A percentile compares a stretch with the other conserved stretches of the same genome.
Conservation (phyloP, 2,888 invertebrate species). For the Holacanthella duospinosa region DNA sequence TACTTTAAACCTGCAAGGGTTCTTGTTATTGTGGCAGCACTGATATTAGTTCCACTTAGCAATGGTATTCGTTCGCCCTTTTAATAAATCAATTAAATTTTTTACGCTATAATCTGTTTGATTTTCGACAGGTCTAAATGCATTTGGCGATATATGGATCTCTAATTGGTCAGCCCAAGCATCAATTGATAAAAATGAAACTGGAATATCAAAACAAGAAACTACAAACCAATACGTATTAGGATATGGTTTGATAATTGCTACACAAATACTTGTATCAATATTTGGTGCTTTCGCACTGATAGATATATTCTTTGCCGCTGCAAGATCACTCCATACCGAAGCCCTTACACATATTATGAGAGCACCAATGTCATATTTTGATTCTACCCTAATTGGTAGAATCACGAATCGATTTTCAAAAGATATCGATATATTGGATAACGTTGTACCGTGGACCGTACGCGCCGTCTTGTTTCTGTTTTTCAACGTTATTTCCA, state of each 20-base stretch:
- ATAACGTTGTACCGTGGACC: background rate
- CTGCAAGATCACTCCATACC: background rate
- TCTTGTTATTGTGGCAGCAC: background rate
- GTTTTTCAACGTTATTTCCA: background rate
- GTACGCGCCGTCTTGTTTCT: background rate
- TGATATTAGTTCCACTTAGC: background rate
- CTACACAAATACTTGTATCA: background rate
- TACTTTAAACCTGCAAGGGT: background rate
- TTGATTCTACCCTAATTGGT: background rate
- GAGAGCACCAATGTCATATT: background rate
- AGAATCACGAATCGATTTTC: background rate
- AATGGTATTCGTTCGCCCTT: too few species aligned
- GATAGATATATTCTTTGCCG: background rate
- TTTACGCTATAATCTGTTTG: background rate
- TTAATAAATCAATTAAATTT: too few species aligned
- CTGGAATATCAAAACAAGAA: background rate
- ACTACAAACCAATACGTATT: background rate
- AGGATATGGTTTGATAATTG: background rate
- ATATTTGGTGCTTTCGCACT: background rate
- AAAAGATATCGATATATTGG: background rate
- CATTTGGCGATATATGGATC: background rate
- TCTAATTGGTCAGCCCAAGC: conserved; percentile 1
- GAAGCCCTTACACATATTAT: background rate
- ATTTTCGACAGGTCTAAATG: background rate
- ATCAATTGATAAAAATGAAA: background rate